Base-by-base conservation (phyloP, 2,113 vertebrate genomes). In the Onychostoma macrolepis region DNA sequence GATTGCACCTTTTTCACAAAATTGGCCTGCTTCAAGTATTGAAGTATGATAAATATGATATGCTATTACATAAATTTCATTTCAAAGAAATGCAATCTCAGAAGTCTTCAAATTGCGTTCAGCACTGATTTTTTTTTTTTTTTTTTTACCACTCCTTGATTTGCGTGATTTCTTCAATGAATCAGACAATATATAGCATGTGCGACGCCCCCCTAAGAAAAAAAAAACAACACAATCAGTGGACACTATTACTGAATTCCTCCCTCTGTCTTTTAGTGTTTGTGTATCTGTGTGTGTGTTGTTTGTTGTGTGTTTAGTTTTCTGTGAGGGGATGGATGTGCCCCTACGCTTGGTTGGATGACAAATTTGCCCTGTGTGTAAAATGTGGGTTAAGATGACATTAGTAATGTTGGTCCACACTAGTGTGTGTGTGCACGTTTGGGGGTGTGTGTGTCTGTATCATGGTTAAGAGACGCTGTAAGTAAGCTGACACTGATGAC, bases 401-500 rank as follows among this genome's bases (percentile, higher is more conserved):
- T 88, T 85, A 85, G 67, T 53, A 76, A 26, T 85, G 36, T 53
- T 61, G 33, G 77, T 85, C 56, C 36, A 56, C 56, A 80, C 76
- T 33, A 33, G 15, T 80, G 63, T 58, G 74, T 80, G 26, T 53
- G 17, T 53, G 17, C 61, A 69, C 72, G 17, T 85, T 48, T 83
- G 45, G 48, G 38, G 33, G 80, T 80, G 65, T 85, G 87, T 85
- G 63, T 88, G 85, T 81, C 84, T 76, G 84, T 85, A 50, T 87
- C 84, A 75, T 33, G 84, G 81, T 50, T 88, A 87, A 87, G 80
- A 84, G 80, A 80, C 83, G 80, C 82, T 90, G 94, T 89, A 90
- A 92, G 94, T 94, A 93, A 95, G 94, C 93, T 94, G 92, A 94
- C 93, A 95, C 96, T 95, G 95, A 93, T 94, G 94, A 94, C 93